Evolutionary conservation across 2,888 invertebrate genomes (phyloP), one percentile per base, ranked within the genome.

Genomic region (Laspeyria flexula): DNA sequence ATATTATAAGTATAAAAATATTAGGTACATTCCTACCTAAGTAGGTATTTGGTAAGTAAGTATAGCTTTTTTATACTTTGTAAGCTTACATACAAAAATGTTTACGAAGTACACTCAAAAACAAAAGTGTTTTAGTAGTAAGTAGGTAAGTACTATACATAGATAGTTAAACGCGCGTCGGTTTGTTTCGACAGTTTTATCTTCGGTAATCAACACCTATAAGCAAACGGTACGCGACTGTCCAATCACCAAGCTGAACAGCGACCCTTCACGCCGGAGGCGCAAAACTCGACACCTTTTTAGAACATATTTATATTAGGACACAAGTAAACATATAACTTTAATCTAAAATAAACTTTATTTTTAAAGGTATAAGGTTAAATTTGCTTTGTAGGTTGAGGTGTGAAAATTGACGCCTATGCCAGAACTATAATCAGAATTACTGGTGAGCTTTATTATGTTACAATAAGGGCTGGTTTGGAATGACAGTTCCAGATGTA

Each of bases 341-440:
- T 1, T 40, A 65, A 35, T 5, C 10, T 0, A 76, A 68, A 60
- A 21, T 3, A 13, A 12, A 65, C 65, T 58, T 25, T 83, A 51
- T 0, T 0, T 0, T 0, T 0, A 0, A 0, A 0, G 0, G 0
- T 0, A 47, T 65, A 88, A 42, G 55, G 78, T 62, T 48, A 11
- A 68, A 34, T 66, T 56, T 82, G 0, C 1, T 16, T 39, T 70
- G 65, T 1, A 3, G 1, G 0, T 11, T 11, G 43, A 90, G 90
- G 91, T 91, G 91, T 91, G 91, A 91, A 90, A 90, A 87, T 86
- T 91, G 79, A 91, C 91, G 90, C 90, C 88, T 89, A 73, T 85
- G 78, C 70, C 65, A 65, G 61, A 76, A 77, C 64, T 62, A 64
- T 65, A 69, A 71, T 50, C 44, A 55, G 31, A 53, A 43, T 31